Conservation (phyloP, 2,113 vertebrate species). For the Festucalex cinctus region DNA sequence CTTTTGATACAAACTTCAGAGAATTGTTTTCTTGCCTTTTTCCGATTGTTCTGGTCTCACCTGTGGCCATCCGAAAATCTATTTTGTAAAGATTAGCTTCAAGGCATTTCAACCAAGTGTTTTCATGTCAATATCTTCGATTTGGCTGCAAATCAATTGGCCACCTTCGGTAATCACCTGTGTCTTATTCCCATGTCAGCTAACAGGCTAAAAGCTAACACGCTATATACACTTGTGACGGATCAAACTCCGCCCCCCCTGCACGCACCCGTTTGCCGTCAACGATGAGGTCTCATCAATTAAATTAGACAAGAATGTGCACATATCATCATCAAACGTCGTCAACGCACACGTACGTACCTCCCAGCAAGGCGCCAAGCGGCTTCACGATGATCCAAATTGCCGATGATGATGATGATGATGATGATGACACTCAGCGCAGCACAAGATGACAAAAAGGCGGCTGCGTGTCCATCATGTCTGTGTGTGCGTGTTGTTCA, state of each 20-base stretch:
- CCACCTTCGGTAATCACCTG: too few species aligned
- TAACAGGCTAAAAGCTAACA: neutral
- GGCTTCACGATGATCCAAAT: neutral
- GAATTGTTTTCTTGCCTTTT: too few species aligned
- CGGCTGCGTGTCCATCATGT: constrained; percentile 17
- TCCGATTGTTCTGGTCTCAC: too few species aligned
- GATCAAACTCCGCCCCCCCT: neutral
- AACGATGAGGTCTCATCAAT: neutral
- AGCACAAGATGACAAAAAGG: constrained; percentile 11
- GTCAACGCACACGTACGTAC: neutral
- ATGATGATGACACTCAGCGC: neutral
- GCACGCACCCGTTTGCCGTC: neutral
- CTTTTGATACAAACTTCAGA: too few species aligned
- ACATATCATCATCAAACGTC: too few species aligned
- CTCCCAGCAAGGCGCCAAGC: neutral
- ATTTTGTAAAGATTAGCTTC: too few species aligned
- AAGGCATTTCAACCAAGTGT: too few species aligned
- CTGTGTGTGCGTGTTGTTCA: neutral
- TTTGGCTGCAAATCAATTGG: too few species aligned
- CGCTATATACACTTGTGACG: neutral
- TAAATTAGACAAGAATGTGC: too few species aligned
- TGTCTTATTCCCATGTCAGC: too few species aligned
- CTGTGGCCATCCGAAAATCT: too few species aligned
- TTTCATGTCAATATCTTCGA: too few species aligned
- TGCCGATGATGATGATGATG: neutral